A percentile compares a stretch with the other conserved stretches of the same genome.
Evolutionary conservation across 1,140 invertebrate genomes (phyloP).

Genomic region (Acyrthosiphon pisum): DNA sequence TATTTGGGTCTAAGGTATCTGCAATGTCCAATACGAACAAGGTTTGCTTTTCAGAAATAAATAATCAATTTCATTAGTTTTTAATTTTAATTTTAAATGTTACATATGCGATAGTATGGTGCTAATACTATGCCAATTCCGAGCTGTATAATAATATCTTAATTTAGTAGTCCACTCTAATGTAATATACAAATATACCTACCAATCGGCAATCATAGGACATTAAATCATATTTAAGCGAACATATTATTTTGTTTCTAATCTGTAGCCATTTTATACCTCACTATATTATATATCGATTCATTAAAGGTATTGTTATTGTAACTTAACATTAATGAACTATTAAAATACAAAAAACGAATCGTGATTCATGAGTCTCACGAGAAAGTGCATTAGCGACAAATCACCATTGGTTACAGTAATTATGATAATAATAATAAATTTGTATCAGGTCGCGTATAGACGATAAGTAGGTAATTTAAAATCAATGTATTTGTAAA

Average conservation of each 20-base stretch:
- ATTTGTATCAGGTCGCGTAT: neutral
- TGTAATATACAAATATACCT: neutral
- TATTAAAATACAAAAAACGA: neutral
- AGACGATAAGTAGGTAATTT: neutral
- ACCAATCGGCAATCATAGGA: no score
- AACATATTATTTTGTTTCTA: neutral
- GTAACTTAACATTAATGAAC: neutral
- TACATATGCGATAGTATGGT: neutral
- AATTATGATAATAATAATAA: neutral
- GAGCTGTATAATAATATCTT: neutral
- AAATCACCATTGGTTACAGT: neutral
- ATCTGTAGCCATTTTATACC: neutral
- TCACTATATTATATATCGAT: neutral
- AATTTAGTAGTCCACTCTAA: neutral
- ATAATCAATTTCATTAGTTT: neutral
- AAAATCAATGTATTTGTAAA: neutral
- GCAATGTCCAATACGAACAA: neutral
- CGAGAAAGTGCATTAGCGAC: neutral
- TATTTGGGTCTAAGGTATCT: no score
- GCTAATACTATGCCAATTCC: neutral
- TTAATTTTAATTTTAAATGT: neutral
- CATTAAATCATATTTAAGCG: neutral
- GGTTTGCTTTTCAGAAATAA: neutral
- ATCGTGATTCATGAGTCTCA: neutral
- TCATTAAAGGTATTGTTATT: neutral